These are phyloP conservation scores for Ceratosolen fusciceps DNA, from an alignment of 1,140 invertebrate species.

Conservation along the genomic window DNA sequence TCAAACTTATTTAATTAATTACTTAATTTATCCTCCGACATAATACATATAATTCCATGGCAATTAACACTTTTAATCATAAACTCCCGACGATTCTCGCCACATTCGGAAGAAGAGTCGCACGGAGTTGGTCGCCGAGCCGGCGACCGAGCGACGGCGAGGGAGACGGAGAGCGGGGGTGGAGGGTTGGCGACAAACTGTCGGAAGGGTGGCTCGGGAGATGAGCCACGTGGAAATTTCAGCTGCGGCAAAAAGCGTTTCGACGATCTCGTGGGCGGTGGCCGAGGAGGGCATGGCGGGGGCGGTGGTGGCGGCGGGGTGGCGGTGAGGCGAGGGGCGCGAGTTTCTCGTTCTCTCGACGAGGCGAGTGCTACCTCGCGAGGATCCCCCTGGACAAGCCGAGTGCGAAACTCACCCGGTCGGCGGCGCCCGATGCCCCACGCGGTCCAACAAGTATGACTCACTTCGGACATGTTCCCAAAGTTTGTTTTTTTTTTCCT, in stretches of 20 bases:
- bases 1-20: conserved; percentile 46
- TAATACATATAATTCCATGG: conserved; percentile 30
- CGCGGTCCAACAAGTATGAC: conserved; percentile 35
- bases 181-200: background rate
- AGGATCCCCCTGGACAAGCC: conserved; percentile 20
- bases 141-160: background rate
- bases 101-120: background rate
- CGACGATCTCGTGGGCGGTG: conserved; percentile 11
- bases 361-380: background rate
- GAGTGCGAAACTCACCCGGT: conserved; percentile 43
- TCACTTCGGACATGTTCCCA: conserved; percentile 23
- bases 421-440: conserved; percentile 18
- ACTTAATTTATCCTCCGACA: conserved; percentile 2
- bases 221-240: conserved; percentile 23
- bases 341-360: no score
- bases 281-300: background rate
- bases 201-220: background rate
- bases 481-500: conserved; percentile 21
- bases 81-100: conserved; percentile 6
- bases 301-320: no score
- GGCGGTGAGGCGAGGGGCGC: no score
- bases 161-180: background rate
- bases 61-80: conserved; percentile 48
- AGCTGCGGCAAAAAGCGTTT: conserved; percentile 26
- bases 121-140: background rate